Conservation (phyloP, 2,888 invertebrate species). For the Trypoxylon attenuatum region DNA sequence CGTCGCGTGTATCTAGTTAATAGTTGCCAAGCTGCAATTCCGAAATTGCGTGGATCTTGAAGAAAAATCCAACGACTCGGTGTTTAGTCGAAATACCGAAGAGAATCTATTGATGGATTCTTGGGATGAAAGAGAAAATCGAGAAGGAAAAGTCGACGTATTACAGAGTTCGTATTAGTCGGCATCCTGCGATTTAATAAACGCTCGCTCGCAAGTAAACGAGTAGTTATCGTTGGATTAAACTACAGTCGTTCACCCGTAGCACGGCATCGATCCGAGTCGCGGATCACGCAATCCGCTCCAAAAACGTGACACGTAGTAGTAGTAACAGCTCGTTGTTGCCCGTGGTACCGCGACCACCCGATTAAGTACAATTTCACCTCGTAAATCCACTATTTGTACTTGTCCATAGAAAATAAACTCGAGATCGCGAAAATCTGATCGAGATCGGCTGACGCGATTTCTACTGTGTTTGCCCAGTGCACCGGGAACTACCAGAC, state of each 20-base stretch:
- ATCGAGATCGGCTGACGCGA: neutral
- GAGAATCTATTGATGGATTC: no score
- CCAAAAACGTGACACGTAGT: conserved; percentile 5
- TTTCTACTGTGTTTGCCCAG: no score
- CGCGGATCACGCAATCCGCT: conserved; percentile 23
- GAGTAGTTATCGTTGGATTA: conserved; percentile 36
- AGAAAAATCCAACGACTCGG: no score
- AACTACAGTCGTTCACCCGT: conserved; percentile 18
- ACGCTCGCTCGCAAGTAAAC: conserved; percentile 29
- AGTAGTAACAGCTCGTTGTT: conserved; percentile 12
- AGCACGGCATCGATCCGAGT: conserved; percentile 28
- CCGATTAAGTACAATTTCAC: conserved; percentile 6
- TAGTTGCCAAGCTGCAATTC: neutral
- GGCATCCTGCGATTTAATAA: conserved; percentile 47
- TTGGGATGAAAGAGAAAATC: no score
- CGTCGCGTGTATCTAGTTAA: conserved; percentile 13
- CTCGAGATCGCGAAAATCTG: neutral
- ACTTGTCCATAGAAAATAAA: neutral
- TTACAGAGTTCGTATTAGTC: no score
- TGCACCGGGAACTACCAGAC: no score
- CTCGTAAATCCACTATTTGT: neutral
- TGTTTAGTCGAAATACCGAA: no score
- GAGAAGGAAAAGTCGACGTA: no score
- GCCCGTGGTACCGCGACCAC: neutral
- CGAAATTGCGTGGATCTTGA: neutral